These are phyloP conservation scores for Sogatella furcifera DNA, from an alignment of 1,140 invertebrate genomes.

Conservation along the genomic window DNA sequence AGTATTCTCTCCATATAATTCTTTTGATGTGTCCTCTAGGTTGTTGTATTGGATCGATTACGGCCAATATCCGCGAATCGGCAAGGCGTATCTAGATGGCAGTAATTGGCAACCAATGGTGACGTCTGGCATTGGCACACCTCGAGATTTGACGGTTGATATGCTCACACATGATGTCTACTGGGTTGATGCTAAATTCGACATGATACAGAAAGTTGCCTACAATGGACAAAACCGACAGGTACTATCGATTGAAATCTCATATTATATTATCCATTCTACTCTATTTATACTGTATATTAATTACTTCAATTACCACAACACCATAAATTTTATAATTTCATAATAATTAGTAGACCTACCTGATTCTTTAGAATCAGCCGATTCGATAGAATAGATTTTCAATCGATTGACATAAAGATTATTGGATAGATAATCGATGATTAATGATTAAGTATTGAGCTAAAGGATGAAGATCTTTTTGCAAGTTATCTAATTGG, in stretches of 20 bases:
- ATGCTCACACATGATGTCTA: conserved; percentile 90
- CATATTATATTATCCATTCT: no score
- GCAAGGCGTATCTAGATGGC: conserved; percentile 81
- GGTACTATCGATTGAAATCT: conserved; percentile 16
- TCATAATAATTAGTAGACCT: no score
- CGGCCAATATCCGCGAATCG: conserved; percentile 92
- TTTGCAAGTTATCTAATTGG: no score
- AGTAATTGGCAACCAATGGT: conserved; percentile 79
- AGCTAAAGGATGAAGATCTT: no score
- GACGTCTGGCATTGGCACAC: conserved; percentile 80
- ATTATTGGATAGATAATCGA: no score
- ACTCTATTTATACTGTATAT: no score
- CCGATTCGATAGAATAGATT: no score
- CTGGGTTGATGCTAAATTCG: conserved; percentile 91
- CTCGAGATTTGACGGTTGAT: conserved; percentile 88
- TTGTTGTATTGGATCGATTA: conserved; percentile 96
- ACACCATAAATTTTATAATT: no score
- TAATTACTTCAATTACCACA: no score
- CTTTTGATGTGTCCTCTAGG: conserved; percentile 25
- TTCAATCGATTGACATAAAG: no score
- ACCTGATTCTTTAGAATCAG: no score
- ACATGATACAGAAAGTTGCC: conserved; percentile 82
- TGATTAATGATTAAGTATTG: no score
- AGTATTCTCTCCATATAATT: neutral
- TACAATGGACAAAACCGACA: conserved; percentile 68